Conservation (phyloP, 1,140 invertebrate species). For the Triops cancriformis region DNA sequence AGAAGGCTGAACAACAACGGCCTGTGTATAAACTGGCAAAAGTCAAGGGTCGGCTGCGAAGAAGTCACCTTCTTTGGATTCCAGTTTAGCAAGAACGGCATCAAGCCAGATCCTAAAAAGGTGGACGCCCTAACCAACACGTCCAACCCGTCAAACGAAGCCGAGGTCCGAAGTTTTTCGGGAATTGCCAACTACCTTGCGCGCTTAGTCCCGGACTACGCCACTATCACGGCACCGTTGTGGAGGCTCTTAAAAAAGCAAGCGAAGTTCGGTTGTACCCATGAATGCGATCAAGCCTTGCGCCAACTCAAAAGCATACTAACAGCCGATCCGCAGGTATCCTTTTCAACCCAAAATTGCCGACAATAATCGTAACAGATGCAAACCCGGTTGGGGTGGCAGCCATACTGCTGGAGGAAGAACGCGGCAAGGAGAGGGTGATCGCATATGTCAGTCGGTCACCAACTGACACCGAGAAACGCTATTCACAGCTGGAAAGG, state of each 20-base stretch:
- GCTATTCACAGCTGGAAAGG: slow-evolving; percentile 36
- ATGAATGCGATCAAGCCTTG: slow-evolving; percentile 26
- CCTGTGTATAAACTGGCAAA: no score
- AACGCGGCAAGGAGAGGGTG: slow-evolving; percentile 23
- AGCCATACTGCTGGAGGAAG: slow-evolving; percentile 33
- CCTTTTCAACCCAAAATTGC: slow-evolving; percentile 36
- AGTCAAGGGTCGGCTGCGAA: no score
- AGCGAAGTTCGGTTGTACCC: slow-evolving; percentile 29
- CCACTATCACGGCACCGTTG: slow-evolving; percentile 33
- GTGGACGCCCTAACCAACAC: no score
- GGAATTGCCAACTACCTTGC: slow-evolving; percentile 40
- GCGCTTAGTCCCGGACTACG: slow-evolving; percentile 38
- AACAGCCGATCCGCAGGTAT: slow-evolving; percentile 25
- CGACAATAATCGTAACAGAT: slow-evolving; percentile 37
- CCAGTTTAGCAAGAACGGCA: no score
- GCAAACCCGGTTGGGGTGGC: slow-evolving; percentile 39
- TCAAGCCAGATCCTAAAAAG: no score
- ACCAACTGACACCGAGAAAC: slow-evolving; percentile 31
- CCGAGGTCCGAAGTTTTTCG: no score
- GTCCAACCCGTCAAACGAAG: no score
- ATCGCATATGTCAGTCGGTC: slow-evolving; percentile 36
- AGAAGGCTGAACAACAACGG: no score
- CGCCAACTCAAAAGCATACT: slow-evolving; percentile 29
- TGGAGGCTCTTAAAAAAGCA: slow-evolving; percentile 30
- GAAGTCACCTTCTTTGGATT: no score